Evolutionary conservation across 2,113 vertebrate genomes (phyloP), one percentile per base, ranked within the genome.

Genomic region (Semnornis frantzii): DNA sequence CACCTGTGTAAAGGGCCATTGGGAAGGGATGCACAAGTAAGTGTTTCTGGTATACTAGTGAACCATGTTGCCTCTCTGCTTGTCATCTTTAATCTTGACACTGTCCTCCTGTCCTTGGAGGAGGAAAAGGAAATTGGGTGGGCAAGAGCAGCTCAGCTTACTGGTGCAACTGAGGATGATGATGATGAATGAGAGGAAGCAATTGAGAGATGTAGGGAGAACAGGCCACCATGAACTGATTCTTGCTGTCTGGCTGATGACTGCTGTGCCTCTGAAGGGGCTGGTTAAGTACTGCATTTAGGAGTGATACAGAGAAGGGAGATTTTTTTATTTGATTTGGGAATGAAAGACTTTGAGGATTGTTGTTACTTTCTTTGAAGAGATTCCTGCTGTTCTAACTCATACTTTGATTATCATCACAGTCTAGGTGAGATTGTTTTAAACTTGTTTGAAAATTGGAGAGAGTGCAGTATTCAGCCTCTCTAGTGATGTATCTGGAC

Each of bases 181-280:
- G 50, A 52, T 27, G 50, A 52, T 31, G 60, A 77, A 23, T 60
- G 34, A 71, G 70, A 70, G 62, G 66, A 92, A 92, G n/a, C 37
- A 85, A 16, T 27, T 0, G 8, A 73, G 57, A 54, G 16, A 25
- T 0, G 0, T 2, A 20, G 31, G 54, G 42, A 64, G 34, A 63
- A 14, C 48, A 73, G 19, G 27, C 19, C 48, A 28, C 44, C 5
- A 1, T 28, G 58, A 79, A 37, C 9, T 0, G 0, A 24, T 62
- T 81, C 28, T 69, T 73, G 24, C 30, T 15, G 9, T 50, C 17
- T 52, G 48, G 8, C 30, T 58, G 23, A 4, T 65, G 57, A 5
- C 33, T 62, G 21, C 15, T 82, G 62, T 46, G 20, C 30, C 31
- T 72, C 58, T n/a, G 34, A 39, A 64, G n/a, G 42, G n/a, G n/a